Percentiles rank a stretch among this genome's conserved stretches.
Conservation (phyloP, 2,888 invertebrate genomes). For the Himalopsyche anomala region DNA sequence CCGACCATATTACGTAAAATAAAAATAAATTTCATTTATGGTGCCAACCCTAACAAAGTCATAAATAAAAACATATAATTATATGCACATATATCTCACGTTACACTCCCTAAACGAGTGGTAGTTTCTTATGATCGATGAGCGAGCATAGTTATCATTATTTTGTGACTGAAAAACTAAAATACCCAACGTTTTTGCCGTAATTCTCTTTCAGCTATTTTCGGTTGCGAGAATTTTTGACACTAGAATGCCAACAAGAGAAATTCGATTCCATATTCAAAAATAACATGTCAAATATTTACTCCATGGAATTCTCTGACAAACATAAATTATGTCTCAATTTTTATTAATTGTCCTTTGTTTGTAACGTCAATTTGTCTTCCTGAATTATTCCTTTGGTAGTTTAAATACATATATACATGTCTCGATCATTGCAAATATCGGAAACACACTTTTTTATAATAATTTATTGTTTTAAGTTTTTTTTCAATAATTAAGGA, state of each 20-base stretch:
- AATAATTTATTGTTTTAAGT: too few species aligned
- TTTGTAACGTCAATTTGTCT: too few species aligned
- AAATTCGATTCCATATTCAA: too few species aligned
- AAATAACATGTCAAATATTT: too few species aligned
- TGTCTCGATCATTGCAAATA: too few species aligned
- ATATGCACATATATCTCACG: not conserved
- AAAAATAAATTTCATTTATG: not conserved
- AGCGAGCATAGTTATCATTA: constrained; percentile 6
- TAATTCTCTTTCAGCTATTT: not conserved
- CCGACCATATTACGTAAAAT: not conserved
- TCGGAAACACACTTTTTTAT: too few species aligned
- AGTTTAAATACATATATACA: too few species aligned
- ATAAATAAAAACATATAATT: constrained; percentile 29
- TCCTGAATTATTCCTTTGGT: too few species aligned
- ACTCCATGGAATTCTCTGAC: too few species aligned
- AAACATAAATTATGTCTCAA: too few species aligned
- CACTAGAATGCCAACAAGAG: not conserved
- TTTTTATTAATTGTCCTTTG: too few species aligned
- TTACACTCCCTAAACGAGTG: constrained; percentile 18
- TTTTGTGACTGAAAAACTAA: not conserved
- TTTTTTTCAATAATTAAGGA: too few species aligned
- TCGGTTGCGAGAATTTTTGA: not conserved
- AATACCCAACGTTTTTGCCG: not conserved
- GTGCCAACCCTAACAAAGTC: constrained; percentile 18
- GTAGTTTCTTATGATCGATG: constrained; percentile 9